phyloP scores from a whole-genome alignment of 1,140 invertebrate species.

The Hyphantria cunea region DNA sequence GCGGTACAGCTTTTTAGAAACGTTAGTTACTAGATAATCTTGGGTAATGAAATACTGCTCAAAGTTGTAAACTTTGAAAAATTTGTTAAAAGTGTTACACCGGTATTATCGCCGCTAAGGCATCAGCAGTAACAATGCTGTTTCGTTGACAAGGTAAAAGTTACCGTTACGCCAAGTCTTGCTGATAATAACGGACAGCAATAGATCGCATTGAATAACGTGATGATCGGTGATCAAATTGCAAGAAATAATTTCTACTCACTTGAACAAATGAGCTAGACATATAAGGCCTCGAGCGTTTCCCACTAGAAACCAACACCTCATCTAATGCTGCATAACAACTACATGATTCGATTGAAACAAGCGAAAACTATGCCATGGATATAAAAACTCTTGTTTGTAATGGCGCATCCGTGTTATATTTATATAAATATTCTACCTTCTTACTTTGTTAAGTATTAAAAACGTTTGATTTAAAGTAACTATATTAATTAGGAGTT shows the following conservation, averaged over 20 bases:
- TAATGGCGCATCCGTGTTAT: too few species aligned
- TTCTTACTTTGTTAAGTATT: too few species aligned
- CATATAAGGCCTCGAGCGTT: conserved; percentile 59
- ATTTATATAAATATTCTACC: too few species aligned
- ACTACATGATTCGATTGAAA: conserved; percentile 56
- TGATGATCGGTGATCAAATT: conserved; percentile 20
- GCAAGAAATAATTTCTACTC: conserved; percentile 50
- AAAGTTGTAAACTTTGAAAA: conserved; percentile 3
- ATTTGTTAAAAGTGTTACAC: conserved; percentile 19
- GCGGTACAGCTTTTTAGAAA: conserved; percentile 10
- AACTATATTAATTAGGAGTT: too few species aligned
- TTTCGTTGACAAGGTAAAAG: not conserved
- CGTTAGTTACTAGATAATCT: conserved; percentile 6
- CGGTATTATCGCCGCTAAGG: not conserved
- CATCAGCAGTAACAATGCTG: conserved; percentile 11
- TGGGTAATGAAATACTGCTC: conserved; percentile 16
- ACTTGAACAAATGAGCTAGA: conserved; percentile 55
- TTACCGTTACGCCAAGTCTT: too few species aligned
- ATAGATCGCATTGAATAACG: not conserved
- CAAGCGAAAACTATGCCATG: conserved; percentile 17
- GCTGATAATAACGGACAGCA: conserved; percentile 16
- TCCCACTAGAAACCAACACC: conserved; percentile 62
- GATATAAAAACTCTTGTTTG: not conserved
- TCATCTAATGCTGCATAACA: conserved; percentile 40
- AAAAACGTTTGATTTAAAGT: too few species aligned